Conservation (phyloP, 2,113 vertebrate species). For the Marmota flaviventris region DNA sequence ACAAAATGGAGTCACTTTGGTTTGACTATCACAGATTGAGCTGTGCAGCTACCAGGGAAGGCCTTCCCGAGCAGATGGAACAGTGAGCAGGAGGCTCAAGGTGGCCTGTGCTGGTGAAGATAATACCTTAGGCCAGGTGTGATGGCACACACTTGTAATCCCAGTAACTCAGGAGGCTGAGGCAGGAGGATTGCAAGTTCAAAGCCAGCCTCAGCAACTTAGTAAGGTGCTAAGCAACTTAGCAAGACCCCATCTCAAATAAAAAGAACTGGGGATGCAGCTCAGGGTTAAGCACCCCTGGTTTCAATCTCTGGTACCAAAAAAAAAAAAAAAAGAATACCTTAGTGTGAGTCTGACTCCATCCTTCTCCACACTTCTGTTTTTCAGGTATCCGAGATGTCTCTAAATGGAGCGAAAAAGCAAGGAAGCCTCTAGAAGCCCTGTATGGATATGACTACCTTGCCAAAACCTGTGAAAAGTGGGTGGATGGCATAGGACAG, state of each 20-base stretch:
- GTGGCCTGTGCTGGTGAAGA: not conserved
- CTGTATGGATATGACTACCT: slow-evolving; percentile 93
- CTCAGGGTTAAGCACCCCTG: too few relatives aligned
- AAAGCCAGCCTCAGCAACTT: too few relatives aligned
- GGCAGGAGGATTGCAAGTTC: too few relatives aligned
- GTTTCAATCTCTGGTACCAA: too few relatives aligned
- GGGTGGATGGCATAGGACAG: slow-evolving; percentile 91
- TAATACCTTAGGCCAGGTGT: not conserved
- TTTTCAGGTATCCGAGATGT: slow-evolving; percentile 92
- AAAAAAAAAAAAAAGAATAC: not conserved
- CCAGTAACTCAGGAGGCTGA: too few relatives aligned
- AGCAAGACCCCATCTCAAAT: too few relatives aligned
- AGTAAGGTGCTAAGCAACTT: too few relatives aligned
- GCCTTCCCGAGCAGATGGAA: fast-evolving
- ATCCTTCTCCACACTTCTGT: slow-evolving; percentile 26
- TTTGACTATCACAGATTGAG: not conserved
- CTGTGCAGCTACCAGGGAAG: fast-evolving
- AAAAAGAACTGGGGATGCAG: too few relatives aligned
- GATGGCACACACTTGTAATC: too few relatives aligned
- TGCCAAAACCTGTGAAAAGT: slow-evolving; percentile 91
- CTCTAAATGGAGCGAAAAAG: slow-evolving; percentile 93
- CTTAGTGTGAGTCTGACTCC: not conserved
- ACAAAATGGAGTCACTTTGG: too few relatives aligned
- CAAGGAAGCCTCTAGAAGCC: slow-evolving; percentile 92
- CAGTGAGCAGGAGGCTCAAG: not conserved